Base-by-base conservation (phyloP, 64 coral and sea anemone species). In the Acropora yongei region DNA sequence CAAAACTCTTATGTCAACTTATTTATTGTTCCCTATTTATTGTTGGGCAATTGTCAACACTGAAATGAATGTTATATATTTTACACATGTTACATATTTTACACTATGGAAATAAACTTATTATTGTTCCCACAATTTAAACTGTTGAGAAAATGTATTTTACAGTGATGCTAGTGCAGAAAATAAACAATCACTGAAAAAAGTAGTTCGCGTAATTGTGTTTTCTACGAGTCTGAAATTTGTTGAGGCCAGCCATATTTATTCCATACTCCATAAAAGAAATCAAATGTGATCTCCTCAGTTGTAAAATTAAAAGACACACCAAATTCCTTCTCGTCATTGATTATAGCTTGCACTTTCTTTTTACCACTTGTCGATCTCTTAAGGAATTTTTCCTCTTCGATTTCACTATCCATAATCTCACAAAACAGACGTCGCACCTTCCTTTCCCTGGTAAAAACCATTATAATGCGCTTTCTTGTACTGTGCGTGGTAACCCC, bases 321-420 rank as follows among this genome's bases (percentile, higher is more conserved):
- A 76, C 41, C 53, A 77, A 48, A 75, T 41, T 89, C 18, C 74
- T 80, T 80, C 60, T 78, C 77, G 41, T 90, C 43, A 16, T 65
- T 30, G 30, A 79, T 90, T 90, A 78, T 68, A 78, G 50, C 76
- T 79, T 63, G 3, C 75, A 77, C 74, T 55, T 87, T 87, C 47
- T 57, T 76, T 55, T 87, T 72, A 2, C 86, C 74, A 88, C 47
- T 76, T 76, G 72, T 40, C 6, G 47, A 88, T 75, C 78, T 58
- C 78, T 80, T 55, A 80, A 80, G 78, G 78, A 80, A 80, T 8
- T 80, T 80, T 60, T 80, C 50, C 41, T 57, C 49, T 60, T 80
- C 50, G 18, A 80, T 80, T 80, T 80, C 78, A 60, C 49, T 10
- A 58, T 80, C 78, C 78, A 58, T 80, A 58, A 80, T 58, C 50